phyloP scores from a whole-genome alignment of 2,113 vertebrate species.

The Hipposideros armiger region DNA sequence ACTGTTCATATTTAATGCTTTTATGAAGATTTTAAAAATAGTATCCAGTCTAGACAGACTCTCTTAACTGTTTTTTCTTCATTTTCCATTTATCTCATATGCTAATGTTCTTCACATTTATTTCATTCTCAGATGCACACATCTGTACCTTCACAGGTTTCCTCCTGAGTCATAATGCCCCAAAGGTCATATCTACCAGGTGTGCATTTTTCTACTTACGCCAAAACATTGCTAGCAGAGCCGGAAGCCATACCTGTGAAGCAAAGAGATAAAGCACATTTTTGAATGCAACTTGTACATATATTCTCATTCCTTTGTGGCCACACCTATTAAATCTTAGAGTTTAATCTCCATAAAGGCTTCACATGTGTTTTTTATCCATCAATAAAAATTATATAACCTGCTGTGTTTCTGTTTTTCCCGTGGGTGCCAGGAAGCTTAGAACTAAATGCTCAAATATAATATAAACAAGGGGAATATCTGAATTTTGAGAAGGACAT shows the following conservation, averaged over 20 bases:
- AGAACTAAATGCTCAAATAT: constrained; percentile 11
- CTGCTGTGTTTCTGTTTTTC: constrained; percentile 21
- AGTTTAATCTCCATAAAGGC: constrained; percentile 44
- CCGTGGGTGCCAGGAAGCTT: neutral
- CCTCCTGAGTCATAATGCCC: constrained; percentile 31
- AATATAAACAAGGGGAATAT: neutral
- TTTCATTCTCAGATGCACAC: neutral
- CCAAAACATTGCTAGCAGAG: neutral
- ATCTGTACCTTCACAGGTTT: neutral
- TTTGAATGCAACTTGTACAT: neutral
- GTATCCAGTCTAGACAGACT: neutral
- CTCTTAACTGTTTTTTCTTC: neutral
- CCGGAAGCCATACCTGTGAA: neutral
- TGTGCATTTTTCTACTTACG: neutral
- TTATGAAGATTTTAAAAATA: neutral
- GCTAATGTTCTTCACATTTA: neutral
- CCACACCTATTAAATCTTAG: neutral
- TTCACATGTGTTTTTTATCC: neutral
- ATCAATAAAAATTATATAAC: constrained; percentile 19
- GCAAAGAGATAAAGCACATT: neutral
- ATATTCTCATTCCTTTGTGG: neutral
- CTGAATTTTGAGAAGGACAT: neutral
- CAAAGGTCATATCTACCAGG: neutral
- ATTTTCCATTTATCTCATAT: neutral
- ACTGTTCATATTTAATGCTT: neutral